These are phyloP conservation scores for Synanthedon myopaeformis DNA, from an alignment of 2,888 invertebrate genomes.

Conservation along the genomic window DNA sequence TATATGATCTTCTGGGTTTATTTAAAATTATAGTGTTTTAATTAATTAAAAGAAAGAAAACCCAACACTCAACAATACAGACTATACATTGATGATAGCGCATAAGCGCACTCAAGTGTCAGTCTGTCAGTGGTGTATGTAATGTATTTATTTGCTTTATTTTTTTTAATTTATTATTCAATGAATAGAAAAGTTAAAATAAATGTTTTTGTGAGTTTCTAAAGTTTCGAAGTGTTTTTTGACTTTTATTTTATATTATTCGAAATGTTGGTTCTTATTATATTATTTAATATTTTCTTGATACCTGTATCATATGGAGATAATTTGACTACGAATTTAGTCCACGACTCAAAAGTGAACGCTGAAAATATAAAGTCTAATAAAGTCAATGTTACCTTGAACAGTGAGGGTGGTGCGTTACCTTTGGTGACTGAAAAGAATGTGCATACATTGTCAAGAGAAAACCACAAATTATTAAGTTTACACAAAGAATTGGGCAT, in stretches of 20 bases:
- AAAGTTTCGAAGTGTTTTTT: too few relatives aligned
- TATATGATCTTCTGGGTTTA: too few relatives aligned
- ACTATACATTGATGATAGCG: too few relatives aligned
- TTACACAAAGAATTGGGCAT: constrained; percentile 29
- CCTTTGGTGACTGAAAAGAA: constrained; percentile 2
- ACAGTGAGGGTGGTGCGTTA: constrained; percentile 35
- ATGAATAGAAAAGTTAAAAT: too few relatives aligned
- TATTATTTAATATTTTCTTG: constrained; percentile 22
- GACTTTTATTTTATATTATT: not conserved
- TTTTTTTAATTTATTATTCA: too few relatives aligned
- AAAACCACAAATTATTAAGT: constrained; percentile 21
- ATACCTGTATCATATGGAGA: constrained; percentile 17
- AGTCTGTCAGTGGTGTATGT: too few relatives aligned
- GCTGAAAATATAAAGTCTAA: constrained; percentile 5
- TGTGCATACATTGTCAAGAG: constrained; percentile 23
- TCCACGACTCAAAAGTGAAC: constrained; percentile 3
- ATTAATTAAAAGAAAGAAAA: too few relatives aligned
- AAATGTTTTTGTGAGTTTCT: too few relatives aligned
- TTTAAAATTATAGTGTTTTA: too few relatives aligned
- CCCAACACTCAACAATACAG: too few relatives aligned
- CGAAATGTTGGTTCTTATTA: constrained; percentile 22
- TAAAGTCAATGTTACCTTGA: constrained; percentile 21
- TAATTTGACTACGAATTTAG: constrained; percentile 11
- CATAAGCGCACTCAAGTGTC: too few relatives aligned
- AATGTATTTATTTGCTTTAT: too few relatives aligned